Base-by-base conservation (phyloP, 53 echinoderm and acorn worm genomes). In the Luidia sarsii region DNA sequence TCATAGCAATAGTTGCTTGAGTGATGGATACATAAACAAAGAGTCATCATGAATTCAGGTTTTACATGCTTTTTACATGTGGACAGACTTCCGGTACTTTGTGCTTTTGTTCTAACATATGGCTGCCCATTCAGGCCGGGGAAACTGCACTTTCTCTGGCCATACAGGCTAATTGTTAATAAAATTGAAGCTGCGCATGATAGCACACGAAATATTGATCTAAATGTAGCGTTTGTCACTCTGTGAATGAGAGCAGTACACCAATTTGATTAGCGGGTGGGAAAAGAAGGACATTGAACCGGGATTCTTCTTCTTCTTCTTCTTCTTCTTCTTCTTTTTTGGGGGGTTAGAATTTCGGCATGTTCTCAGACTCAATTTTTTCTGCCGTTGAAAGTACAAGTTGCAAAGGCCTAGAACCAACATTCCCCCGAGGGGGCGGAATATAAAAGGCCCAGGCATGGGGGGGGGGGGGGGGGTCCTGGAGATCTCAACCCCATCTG, bases 301-400 rank as follows among this genome's bases (percentile, higher is more conserved):
- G 46, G 45, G 27, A 23, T 15, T 39, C 4, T 27, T 65, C n/a
- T n/a, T n/a, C n/a, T n/a, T n/a, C n/a, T n/a, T n/a, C n/a, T n/a
- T n/a, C n/a, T n/a, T n/a, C n/a, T n/a, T n/a, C n/a, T n/a, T n/a
- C n/a, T n/a, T n/a, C n/a, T n/a, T n/a, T n/a, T n/a, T n/a, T n/a
- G n/a, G n/a, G n/a, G n/a, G n/a, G 57, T 50, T 38, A 38, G 32
- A 63, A 34, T 63, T 34, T 63, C 41, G 6, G 18, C 63, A 35
- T 63, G 63, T 72, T 55, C 25, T 23, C 53, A 39, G 36, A 38
- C 54, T 35, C 72, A 57, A 72, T 53, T 39, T 54, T 39, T 54
- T 25, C 14, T 38, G 15, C 39, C 41, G 15, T 55, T 71, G 72
- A 57, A 57, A 54, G 72, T 72, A 34, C 54, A 38, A 41, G 39